Evolutionary conservation across 2,113 vertebrate species (phyloP).

Genomic region (Oenanthe melanoleuca): DNA sequence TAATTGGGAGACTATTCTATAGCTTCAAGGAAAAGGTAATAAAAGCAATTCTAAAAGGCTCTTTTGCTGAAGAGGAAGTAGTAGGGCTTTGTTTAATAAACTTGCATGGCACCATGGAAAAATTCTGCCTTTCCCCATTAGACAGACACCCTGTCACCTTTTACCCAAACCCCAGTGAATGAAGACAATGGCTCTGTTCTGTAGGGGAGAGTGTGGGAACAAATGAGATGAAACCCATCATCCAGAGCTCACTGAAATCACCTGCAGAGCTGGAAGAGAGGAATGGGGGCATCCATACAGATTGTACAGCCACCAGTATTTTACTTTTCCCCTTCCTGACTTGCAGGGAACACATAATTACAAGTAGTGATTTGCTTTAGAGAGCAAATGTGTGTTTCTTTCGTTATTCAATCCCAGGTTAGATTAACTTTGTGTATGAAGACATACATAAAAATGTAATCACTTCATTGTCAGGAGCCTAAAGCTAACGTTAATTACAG

Average conservation of each 20-base stretch:
- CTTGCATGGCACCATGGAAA: background rate
- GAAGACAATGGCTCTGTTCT: background rate
- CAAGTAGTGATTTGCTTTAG: slow-evolving; percentile 56
- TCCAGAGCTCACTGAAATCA: background rate
- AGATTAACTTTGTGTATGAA: slow-evolving; percentile 75
- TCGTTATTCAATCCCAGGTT: slow-evolving; percentile 60
- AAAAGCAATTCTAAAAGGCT: background rate
- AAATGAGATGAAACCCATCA: background rate
- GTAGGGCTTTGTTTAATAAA: background rate
- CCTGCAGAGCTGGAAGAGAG: background rate
- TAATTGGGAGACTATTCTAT: background rate
- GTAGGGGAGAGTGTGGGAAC: background rate
- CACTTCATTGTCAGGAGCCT: slow-evolving; percentile 76
- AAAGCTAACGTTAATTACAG: slow-evolving; percentile 81
- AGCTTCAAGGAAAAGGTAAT: background rate
- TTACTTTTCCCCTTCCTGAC: background rate
- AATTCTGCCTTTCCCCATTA: background rate
- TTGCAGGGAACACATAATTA: slow-evolving; percentile 50
- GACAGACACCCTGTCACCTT: background rate
- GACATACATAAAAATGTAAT: slow-evolving; percentile 79
- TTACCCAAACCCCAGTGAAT: background rate
- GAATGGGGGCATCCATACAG: background rate
- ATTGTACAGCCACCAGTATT: background rate
- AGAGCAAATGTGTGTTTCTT: slow-evolving; percentile 38
- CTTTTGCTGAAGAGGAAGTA: background rate